Evolutionary conservation across 2,113 vertebrate genomes (phyloP).

Genomic region (Cyanistes caeruleus): DNA sequence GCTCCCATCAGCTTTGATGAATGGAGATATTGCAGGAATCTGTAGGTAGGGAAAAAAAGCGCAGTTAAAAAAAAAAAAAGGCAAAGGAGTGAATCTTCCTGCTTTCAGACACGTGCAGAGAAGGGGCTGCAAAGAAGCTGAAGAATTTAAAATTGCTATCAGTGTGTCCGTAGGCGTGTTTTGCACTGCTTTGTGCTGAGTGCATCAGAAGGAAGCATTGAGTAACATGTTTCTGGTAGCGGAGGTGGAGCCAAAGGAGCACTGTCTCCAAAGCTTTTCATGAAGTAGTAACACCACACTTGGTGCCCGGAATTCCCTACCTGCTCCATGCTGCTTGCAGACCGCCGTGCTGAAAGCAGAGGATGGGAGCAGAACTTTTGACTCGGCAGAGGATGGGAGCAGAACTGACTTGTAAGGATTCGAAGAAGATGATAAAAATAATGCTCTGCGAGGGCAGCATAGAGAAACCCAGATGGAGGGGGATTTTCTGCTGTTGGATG

Average conservation of each 20-base stretch:
- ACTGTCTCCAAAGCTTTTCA: neutral
- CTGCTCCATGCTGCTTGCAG: neutral
- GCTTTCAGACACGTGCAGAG: neutral
- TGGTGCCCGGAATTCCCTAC: neutral
- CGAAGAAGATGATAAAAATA: neutral
- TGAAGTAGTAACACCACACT: constrained; percentile 25
- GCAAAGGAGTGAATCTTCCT: neutral
- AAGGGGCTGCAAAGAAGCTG: neutral
- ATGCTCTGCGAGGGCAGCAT: neutral
- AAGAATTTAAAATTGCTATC: neutral
- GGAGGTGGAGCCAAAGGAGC: neutral
- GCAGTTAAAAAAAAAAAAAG: neutral
- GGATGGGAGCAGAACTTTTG: neutral
- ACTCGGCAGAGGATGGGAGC: neutral
- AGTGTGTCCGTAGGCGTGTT: neutral
- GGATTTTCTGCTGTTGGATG: neutral
- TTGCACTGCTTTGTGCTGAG: neutral
- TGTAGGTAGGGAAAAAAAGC: neutral
- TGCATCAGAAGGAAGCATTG: neutral
- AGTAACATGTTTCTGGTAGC: neutral
- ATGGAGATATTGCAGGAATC: neutral
- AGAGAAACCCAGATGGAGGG: neutral
- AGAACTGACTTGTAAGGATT: neutral
- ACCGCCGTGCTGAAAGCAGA: neutral
- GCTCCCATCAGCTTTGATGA: neutral